These are phyloP conservation scores for Latrodectus geometricus DNA, from an alignment of 1,140 invertebrate species.

Conservation along the genomic window DNA sequence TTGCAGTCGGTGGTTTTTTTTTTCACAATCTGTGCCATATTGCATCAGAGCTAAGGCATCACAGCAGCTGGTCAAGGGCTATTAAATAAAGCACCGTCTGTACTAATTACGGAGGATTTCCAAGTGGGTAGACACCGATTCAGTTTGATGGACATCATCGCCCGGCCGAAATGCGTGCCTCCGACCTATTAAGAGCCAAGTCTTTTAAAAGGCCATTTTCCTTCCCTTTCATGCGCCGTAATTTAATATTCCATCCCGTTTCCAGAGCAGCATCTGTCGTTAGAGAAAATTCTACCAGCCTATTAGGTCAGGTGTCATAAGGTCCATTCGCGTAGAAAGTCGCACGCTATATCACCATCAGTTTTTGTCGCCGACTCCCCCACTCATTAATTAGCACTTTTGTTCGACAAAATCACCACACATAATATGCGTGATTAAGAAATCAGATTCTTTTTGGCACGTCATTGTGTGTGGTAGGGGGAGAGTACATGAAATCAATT, in stretches of 20 bases:
- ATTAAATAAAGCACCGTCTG: constrained; percentile 56
- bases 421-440: no score
- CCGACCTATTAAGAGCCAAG: constrained; percentile 10
- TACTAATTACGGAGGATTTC: constrained; percentile 59
- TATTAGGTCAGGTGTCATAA: no score
- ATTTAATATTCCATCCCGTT: neutral
- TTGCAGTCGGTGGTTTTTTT: neutral
- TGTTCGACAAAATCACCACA: no score
- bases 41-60: neutral
- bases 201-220: constrained; percentile 16
- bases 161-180: constrained; percentile 28
- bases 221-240: neutral
- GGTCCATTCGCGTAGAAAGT: no score
- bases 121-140: constrained; percentile 46
- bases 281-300: no score
- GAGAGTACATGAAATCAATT: no score
- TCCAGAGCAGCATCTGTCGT: neutral
- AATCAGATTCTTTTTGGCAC: no score
- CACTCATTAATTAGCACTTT: no score
- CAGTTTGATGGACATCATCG: constrained; percentile 38
- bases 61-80: constrained; percentile 45
- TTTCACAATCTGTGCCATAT: neutral
- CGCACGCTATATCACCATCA: no score
- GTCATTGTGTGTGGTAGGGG: no score
- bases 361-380: no score